Conservation (phyloP, 1,140 invertebrate species). For the Platorchestia sp. region DNA sequence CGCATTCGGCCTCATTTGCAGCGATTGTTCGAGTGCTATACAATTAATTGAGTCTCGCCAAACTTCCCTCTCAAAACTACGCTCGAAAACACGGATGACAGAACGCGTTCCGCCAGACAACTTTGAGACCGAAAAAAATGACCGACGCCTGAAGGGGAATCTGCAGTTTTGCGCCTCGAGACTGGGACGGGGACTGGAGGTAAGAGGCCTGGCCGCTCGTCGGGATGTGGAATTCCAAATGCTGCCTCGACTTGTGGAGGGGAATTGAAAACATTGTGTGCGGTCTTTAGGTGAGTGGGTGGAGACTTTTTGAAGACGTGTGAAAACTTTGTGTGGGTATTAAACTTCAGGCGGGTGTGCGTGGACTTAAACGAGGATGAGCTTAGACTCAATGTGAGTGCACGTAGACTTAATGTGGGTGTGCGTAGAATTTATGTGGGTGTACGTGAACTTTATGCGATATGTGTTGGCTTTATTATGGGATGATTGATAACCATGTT, state of each 20-base stretch:
- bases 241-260: not conserved
- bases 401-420: no score
- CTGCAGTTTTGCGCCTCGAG: not conserved
- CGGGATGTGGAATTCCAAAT: not conserved
- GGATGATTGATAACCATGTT: no score
- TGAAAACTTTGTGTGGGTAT: no score
- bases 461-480: no score
- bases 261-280: no score
- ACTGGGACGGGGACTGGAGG: not conserved
- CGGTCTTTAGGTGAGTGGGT: no score
- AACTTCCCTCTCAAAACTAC: constrained; percentile 36
- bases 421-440: no score
- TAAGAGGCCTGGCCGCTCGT: not conserved
- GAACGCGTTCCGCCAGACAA: constrained; percentile 44
- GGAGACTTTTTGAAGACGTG: no score
- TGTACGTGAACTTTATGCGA: no score
- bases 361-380: no score
- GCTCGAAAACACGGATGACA: constrained; percentile 22
- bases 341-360: no score
- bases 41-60: constrained; percentile 38
- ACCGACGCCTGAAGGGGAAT: not conserved
- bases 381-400: no score
- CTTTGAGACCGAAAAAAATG: not conserved
- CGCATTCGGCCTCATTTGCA: constrained; percentile 14
- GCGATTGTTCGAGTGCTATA: constrained; percentile 39